A percentile compares a stretch with the other conserved stretches of the same genome.
These are phyloP conservation scores for Leucozona laternaria DNA, from an alignment of 2,888 invertebrate species.

Conservation along the genomic window DNA sequence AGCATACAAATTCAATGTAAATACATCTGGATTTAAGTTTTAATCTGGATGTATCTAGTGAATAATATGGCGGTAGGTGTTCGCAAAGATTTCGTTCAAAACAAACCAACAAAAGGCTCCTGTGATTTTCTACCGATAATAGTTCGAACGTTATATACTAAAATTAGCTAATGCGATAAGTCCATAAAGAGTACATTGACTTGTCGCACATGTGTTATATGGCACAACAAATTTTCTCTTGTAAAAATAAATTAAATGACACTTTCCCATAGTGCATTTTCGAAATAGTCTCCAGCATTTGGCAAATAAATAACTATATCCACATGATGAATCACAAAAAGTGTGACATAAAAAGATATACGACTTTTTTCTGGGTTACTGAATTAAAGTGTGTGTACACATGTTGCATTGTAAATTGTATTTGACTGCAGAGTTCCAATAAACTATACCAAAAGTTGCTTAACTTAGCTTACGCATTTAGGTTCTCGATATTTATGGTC, in stretches of 20 bases:
- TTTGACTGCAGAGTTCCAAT: neutral
- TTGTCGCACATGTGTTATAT: slow-evolving; percentile 17
- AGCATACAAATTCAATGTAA: too few species aligned
- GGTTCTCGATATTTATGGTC: slow-evolving; percentile 65
- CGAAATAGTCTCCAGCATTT: slow-evolving; percentile 1
- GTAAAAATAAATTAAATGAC: neutral
- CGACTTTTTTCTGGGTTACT: slow-evolving; percentile 57
- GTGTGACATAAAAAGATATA: slow-evolving; percentile 44
- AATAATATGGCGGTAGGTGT: too few species aligned
- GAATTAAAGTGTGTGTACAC: neutral
- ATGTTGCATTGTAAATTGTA: slow-evolving; percentile 12
- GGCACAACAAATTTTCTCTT: neutral
- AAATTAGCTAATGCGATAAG: neutral
- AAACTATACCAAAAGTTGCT: slow-evolving; percentile 17
- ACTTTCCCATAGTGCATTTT: slow-evolving; percentile 20
- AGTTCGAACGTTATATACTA: too few species aligned
- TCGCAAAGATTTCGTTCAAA: too few species aligned
- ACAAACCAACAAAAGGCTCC: too few species aligned
- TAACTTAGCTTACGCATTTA: slow-evolving; percentile 45
- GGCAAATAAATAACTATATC: slow-evolving; percentile 19
- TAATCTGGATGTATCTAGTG: too few species aligned
- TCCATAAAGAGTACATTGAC: slow-evolving; percentile 59
- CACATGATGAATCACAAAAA: slow-evolving; percentile 36
- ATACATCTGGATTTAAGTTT: too few species aligned
- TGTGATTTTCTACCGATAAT: too few species aligned